Percentiles rank a stretch among this genome's conserved stretches.
These are phyloP conservation scores for Conger conger DNA, from an alignment of 2,113 vertebrate genomes.

Conservation along the genomic window DNA sequence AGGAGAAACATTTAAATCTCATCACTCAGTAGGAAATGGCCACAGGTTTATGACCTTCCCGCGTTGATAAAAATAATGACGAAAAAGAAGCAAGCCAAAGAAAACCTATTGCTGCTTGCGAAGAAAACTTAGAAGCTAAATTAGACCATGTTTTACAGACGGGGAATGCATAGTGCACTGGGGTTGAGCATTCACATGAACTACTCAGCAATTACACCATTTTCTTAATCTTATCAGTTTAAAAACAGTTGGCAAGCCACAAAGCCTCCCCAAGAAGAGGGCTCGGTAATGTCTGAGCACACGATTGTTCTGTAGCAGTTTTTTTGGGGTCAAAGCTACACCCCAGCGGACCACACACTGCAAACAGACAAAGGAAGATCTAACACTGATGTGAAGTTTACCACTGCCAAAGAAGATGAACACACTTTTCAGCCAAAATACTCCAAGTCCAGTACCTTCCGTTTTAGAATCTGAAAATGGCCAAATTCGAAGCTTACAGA, in stretches of 20 bases:
- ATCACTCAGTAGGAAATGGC: background rate
- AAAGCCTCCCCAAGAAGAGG: background rate
- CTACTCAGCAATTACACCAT: background rate
- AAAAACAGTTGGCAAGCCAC: background rate
- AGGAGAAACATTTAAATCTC: background rate
- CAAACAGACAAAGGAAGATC: background rate
- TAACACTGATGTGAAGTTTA: background rate
- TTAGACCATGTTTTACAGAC: background rate
- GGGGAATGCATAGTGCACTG: background rate
- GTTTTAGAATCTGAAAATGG: background rate
- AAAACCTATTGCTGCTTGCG: background rate
- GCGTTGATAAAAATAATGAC: background rate
- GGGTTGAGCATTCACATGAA: background rate
- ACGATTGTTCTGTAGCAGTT: background rate
- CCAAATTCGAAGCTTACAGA: background rate
- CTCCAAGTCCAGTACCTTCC: background rate
- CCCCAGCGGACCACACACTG: background rate
- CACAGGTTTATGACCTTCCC: background rate
- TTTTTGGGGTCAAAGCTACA: background rate
- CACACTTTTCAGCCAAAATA: background rate
- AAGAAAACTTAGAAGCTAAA: background rate
- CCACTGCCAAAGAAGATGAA: background rate
- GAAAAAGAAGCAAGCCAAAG: background rate
- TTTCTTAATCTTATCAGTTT: background rate
- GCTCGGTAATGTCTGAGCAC: background rate